A percentile compares a stretch with the other conserved stretches of the same genome.
These are phyloP conservation scores for Tenrec ecaudatus DNA, from an alignment of 2,113 vertebrate species.

Conservation along the genomic window DNA sequence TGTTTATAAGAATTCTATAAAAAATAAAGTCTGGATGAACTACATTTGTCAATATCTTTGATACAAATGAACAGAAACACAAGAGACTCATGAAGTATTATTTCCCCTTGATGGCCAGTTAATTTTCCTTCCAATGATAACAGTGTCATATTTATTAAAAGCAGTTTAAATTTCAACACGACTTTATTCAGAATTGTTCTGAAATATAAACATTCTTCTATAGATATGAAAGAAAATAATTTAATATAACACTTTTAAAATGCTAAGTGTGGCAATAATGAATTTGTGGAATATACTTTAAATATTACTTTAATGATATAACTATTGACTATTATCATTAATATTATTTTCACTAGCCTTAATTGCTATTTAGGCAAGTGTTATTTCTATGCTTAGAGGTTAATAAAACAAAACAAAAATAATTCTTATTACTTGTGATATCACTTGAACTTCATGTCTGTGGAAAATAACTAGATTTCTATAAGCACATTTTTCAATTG, in stretches of 20 bases:
- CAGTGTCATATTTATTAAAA: constrained; percentile 1
- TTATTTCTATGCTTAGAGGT: background rate
- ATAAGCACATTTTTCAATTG: background rate
- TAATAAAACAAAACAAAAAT: background rate
- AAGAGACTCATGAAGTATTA: background rate
- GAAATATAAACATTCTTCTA: background rate
- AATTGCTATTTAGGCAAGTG: background rate
- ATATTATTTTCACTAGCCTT: background rate
- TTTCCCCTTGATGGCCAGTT: background rate
- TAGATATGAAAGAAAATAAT: background rate
- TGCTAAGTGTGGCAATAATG: background rate
- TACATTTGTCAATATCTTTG: too few relatives aligned
- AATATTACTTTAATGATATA: background rate
- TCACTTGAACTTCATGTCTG: background rate
- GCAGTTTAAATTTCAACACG: background rate
- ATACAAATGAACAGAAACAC: background rate
- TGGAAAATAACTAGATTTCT: background rate
- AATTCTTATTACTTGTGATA: background rate
- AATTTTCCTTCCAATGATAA: constrained; percentile 5
- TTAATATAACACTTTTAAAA: background rate
- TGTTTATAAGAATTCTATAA: too few relatives aligned
- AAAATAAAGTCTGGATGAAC: too few relatives aligned
- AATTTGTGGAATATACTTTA: background rate
- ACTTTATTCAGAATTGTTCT: background rate
- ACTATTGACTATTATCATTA: background rate